These are phyloP conservation scores for Leptodactylus fuscus DNA, from an alignment of 2,113 vertebrate genomes.

Conservation along the genomic window DNA sequence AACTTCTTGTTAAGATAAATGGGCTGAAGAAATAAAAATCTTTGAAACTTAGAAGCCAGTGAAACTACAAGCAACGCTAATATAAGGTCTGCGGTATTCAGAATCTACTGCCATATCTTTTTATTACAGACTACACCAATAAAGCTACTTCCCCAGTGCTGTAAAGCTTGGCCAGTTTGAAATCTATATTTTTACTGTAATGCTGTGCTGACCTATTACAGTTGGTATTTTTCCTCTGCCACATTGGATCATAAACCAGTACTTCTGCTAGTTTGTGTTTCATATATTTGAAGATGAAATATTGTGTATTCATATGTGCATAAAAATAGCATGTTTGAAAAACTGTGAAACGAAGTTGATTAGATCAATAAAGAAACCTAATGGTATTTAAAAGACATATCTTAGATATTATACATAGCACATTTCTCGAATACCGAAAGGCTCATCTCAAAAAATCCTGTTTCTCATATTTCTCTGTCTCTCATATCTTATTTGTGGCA, in stretches of 20 bases:
- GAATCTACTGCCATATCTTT: neutral
- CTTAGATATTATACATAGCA: too few species aligned
- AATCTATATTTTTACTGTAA: constrained; percentile 27
- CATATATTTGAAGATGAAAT: neutral
- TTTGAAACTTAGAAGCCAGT: constrained; percentile 11
- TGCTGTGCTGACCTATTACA: neutral
- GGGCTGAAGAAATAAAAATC: constrained; percentile 28
- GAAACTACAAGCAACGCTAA: constrained; percentile 36
- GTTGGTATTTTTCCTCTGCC: neutral
- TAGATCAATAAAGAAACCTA: neutral
- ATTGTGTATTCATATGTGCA: neutral
- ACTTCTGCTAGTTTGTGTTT: neutral
- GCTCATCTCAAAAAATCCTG: too few species aligned
- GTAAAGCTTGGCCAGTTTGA: neutral
- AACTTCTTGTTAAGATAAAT: constrained; percentile 26
- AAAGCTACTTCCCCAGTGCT: constrained; percentile 1
- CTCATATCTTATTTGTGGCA: too few species aligned
- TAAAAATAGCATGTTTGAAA: neutral
- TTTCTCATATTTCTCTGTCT: too few species aligned
- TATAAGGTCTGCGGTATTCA: neutral
- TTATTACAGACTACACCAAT: constrained; percentile 17
- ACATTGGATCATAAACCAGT: constrained; percentile 20
- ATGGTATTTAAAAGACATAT: neutral
- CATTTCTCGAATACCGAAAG: too few species aligned
- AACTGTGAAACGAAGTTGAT: neutral